Base-by-base conservation (phyloP, 1,140 invertebrate genomes). In the Liolophura sinensis region DNA sequence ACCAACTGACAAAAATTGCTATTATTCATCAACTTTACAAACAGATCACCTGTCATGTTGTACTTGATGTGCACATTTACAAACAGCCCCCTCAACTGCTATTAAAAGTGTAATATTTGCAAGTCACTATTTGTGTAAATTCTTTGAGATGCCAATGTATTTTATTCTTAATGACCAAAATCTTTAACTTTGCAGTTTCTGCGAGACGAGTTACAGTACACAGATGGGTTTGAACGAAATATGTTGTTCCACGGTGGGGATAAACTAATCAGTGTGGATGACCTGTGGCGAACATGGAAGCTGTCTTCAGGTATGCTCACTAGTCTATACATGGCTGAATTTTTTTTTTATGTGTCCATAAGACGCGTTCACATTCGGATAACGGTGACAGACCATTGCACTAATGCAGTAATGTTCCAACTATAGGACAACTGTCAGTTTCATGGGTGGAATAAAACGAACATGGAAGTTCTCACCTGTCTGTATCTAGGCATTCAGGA, bases 281-380 rank as follows among this genome's bases (percentile, higher is more conserved):
- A 98, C 85, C 85, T 98, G 25, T 98, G 95, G 95, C 91, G 94
- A 80, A 91, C 92, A 12, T 98, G 96, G 96, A 87, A 94, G 56
- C 87, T 91, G 64, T 97, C 94, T 24, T 92, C 69, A 69, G 83
- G 84, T 85, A 70, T 66, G 63, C 40, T 12, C 25, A 9, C 16
- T 63, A n/a, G n/a, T n/a, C n/a, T n/a, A n/a, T n/a, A n/a, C n/a
- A n/a, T n/a, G n/a, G n/a, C 47, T 40, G 24, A 50, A 40, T 50
- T 54, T 62, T 12, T 48, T 18, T 50, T 50, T 51, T 62, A 9
- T 62, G n/a, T 24, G n/a, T n/a, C n/a, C n/a, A n/a, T n/a, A n/a
- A n/a, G n/a, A n/a, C n/a, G n/a, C 9, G 27, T 20, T 18, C 24
- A 51, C 49, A 27, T 24, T 3, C 11, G 12, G 40, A 16, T 50